Conservation (phyloP, 2,888 invertebrate genomes). For the Druceiella hillmani region DNA sequence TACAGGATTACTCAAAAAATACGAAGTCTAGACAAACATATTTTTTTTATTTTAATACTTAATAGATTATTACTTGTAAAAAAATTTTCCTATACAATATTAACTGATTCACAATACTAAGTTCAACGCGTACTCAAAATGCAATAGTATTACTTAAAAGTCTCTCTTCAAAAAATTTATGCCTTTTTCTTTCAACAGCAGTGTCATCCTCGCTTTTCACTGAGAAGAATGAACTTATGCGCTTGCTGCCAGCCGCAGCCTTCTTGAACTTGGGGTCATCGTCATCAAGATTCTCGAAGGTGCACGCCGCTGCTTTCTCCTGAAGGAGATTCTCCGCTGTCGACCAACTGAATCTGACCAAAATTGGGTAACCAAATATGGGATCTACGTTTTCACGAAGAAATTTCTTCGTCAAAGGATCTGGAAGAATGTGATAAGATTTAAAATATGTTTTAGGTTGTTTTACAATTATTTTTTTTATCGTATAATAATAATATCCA, state of each 20-base stretch:
- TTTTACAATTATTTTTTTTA: no score
- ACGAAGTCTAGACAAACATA: no score
- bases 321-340: slow-evolving; percentile 81
- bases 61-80: no score
- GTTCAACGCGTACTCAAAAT: no score
- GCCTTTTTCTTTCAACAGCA: slow-evolving; percentile 44
- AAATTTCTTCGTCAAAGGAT: slow-evolving; percentile 92
- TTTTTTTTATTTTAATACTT: no score
- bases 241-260: slow-evolving; percentile 35
- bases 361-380: slow-evolving; percentile 90
- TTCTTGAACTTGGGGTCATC: slow-evolving; percentile 37
- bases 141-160: slow-evolving; percentile 50
- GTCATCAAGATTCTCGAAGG: slow-evolving; percentile 65
- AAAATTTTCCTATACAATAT: no score
- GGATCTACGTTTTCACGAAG: slow-evolving; percentile 73
- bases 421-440: no score
- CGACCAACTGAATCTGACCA: slow-evolving; percentile 97
- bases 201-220: slow-evolving; percentile 33
- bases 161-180: slow-evolving; percentile 64
- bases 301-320: slow-evolving; percentile 63
- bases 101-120: no score
- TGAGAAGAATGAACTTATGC: slow-evolving; percentile 58
- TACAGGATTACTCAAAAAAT: no score
- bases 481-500: no score
- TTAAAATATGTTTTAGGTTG: no score